phyloP scores from a whole-genome alignment of 2,797 vertebrate genomes.

The Alectoris magna region DNA sequence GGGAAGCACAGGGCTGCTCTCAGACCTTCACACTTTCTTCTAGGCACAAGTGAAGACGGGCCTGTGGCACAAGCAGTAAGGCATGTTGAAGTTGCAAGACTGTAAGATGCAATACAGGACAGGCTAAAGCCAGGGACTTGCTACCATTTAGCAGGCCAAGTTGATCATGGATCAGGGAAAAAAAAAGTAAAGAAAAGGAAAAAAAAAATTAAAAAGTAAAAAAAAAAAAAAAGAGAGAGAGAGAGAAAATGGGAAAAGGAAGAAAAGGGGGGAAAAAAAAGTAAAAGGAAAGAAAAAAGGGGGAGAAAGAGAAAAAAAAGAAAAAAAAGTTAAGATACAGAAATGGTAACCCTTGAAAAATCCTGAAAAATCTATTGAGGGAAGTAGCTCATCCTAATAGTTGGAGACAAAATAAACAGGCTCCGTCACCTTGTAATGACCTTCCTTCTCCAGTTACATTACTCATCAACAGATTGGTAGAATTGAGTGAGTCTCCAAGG shows the following conservation, averaged over 20 bases:
- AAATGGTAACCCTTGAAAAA: background rate
- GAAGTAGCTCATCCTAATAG: background rate
- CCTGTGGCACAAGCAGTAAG: background rate
- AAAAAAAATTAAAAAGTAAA: background rate
- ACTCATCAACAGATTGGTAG: background rate
- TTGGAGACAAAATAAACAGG: background rate
- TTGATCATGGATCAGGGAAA: background rate
- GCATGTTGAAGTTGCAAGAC: background rate
- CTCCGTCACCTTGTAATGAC: conserved; percentile 1
- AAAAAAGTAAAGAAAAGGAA: background rate
- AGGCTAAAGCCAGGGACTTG: background rate
- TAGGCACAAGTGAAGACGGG: background rate
- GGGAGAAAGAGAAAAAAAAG: no score
- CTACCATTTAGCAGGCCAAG: background rate
- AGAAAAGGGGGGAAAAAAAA: background rate
- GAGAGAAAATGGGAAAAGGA: no score
- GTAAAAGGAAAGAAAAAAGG: background rate
- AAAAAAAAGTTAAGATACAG: background rate
- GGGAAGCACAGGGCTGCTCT: fast-evolving
- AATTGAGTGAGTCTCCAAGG: background rate
- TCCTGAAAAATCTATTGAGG: background rate
- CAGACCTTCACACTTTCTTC: background rate
- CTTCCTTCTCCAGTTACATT: background rate
- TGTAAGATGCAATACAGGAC: fast-evolving
- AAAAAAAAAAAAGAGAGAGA: background rate